These are phyloP conservation scores for Euzophera pinguis DNA, from an alignment of 2,888 invertebrate species.

Conservation along the genomic window DNA sequence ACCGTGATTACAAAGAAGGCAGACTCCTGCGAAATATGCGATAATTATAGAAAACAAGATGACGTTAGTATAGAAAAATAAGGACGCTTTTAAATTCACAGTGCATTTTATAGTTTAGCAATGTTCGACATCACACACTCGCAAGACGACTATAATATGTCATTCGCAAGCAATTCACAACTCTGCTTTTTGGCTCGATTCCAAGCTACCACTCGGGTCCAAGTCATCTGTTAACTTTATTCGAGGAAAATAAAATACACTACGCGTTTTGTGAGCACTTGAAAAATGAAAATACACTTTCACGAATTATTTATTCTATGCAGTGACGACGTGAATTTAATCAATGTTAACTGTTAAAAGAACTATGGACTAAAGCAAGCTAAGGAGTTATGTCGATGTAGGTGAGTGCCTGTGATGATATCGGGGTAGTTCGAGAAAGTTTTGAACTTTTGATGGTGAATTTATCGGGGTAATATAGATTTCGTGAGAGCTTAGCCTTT, in stretches of 20 bases:
- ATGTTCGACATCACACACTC: slow-evolving; percentile 35
- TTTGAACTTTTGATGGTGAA: slow-evolving; percentile 17
- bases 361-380: slow-evolving; percentile 19
- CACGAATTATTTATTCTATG: background rate
- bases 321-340: slow-evolving; percentile 11
- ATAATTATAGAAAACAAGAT: background rate
- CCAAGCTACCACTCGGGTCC: slow-evolving; percentile 56
- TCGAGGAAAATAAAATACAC: slow-evolving; percentile 42
- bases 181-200: slow-evolving; percentile 48
- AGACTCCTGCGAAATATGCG: background rate
- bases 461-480: slow-evolving; percentile 28
- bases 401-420: slow-evolving; percentile 9
- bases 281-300: slow-evolving; percentile 20
- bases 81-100: slow-evolving; percentile 21
- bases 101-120: slow-evolving; percentile 37
- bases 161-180: slow-evolving; percentile 53
- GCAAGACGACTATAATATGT: slow-evolving; percentile 42
- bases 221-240: slow-evolving; percentile 62
- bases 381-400: slow-evolving; percentile 18
- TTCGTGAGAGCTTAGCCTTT: slow-evolving; percentile 26
- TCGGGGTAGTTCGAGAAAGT: slow-evolving; percentile 15
- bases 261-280: slow-evolving; percentile 29
- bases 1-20: slow-evolving; percentile 19
- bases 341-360: slow-evolving; percentile 17
- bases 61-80: background rate